phyloP scores from a whole-genome alignment of 1,140 invertebrate genomes.

The Aphaenogaster floridana region DNA sequence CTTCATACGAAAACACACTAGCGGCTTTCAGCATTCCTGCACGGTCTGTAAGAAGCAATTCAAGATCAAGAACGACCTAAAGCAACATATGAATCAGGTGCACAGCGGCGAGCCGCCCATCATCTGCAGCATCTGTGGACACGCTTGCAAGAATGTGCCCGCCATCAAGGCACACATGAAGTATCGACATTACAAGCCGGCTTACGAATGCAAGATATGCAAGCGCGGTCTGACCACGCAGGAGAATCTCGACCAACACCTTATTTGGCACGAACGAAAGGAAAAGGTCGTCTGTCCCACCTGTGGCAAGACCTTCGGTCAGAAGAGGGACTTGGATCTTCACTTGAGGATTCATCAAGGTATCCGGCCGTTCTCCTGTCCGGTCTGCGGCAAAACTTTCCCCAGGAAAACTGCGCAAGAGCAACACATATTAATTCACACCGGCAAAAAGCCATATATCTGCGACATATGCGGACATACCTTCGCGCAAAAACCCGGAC shows the following conservation, averaged over 20 bases:
- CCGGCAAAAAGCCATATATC: slow-evolving; percentile 93
- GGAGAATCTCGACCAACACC: slow-evolving; percentile 88
- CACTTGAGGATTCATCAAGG: slow-evolving; percentile 91
- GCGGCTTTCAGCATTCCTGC: slow-evolving; percentile 76
- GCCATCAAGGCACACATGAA: slow-evolving; percentile 79
- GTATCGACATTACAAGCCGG: slow-evolving; percentile 75
- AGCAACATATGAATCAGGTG: slow-evolving; percentile 69
- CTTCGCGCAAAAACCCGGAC: slow-evolving; percentile 89
- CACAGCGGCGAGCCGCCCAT: slow-evolving; percentile 79
- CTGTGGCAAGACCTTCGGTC: slow-evolving; percentile 86
- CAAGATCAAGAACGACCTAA: slow-evolving; percentile 80
- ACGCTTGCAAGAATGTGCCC: slow-evolving; percentile 83
- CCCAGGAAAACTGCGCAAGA: slow-evolving; percentile 89
- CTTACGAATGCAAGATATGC: slow-evolving; percentile 77
- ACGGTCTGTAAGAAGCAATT: slow-evolving; percentile 80
- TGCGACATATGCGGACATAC: slow-evolving; percentile 93
- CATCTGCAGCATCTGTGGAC: slow-evolving; percentile 85
- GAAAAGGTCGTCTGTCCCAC: slow-evolving; percentile 84
- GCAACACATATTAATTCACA: slow-evolving; percentile 92
- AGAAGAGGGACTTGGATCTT: slow-evolving; percentile 88
- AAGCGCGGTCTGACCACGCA: slow-evolving; percentile 85
- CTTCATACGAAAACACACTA: slow-evolving; percentile 81
- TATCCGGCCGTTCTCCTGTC: slow-evolving; percentile 91
- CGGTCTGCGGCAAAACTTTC: slow-evolving; percentile 91
- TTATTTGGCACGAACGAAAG: slow-evolving; percentile 87